Evolutionary conservation across 2,113 vertebrate genomes (phyloP).

Genomic region (Trichechus manatus): DNA sequence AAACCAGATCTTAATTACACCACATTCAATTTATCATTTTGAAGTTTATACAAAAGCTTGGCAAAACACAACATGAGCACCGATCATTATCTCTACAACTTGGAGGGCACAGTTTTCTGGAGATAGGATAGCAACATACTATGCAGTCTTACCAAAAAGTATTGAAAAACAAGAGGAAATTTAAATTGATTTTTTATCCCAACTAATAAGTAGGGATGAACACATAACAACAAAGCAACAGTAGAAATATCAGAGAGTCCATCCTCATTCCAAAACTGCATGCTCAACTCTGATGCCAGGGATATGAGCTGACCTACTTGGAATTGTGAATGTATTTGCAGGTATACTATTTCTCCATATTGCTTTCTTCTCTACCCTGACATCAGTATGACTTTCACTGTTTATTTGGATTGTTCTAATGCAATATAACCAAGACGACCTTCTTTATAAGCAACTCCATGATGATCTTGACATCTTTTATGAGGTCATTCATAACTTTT

Average conservation of each 20-base stretch:
- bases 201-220: not conserved
- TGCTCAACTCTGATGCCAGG: not conserved
- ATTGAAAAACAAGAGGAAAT: not conserved
- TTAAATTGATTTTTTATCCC: not conserved
- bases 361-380: not conserved
- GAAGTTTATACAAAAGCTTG: constrained; percentile 46
- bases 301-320: not conserved
- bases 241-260: not conserved
- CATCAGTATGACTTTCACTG: not conserved
- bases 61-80: constrained; percentile 5
- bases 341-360: not conserved
- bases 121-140: not conserved
- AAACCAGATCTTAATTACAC: constrained; percentile 53
- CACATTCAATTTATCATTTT: constrained; percentile 69
- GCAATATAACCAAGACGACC: not conserved
- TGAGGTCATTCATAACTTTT: constrained; percentile 1
- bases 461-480: not conserved
- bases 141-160: not conserved
- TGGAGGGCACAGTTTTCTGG: not conserved
- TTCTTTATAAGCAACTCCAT: not conserved
- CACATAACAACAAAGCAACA: not conserved
- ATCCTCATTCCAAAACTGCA: not conserved
- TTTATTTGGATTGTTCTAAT: not conserved
- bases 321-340: not conserved
- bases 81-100: not conserved